phyloP scores from a whole-genome alignment of 2,888 invertebrate genomes.

The Ophioninae sp. region DNA sequence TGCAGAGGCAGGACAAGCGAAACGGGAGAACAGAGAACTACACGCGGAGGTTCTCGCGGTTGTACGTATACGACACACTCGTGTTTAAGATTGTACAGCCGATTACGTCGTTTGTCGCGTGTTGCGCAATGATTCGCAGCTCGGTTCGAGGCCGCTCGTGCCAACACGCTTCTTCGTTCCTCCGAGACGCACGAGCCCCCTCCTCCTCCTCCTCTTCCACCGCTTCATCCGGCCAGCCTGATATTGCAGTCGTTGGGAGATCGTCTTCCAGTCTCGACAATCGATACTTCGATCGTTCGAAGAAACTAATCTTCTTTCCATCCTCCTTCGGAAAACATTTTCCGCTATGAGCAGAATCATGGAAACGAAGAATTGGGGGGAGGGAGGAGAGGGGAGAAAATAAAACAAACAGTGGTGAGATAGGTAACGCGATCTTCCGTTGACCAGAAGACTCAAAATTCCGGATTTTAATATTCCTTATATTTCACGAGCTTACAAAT shows the following conservation, averaged over 20 bases:
- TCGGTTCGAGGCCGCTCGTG: conserved; percentile 75
- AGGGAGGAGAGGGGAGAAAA: too few relatives aligned
- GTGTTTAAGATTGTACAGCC: conserved; percentile 55
- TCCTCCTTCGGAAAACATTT: not conserved
- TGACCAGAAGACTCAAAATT: too few relatives aligned
- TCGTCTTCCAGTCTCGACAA: not conserved
- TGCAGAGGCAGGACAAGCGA: not conserved
- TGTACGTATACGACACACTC: conserved; percentile 12
- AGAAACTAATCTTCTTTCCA: not conserved
- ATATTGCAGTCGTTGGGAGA: not conserved
- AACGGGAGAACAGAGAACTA: conserved; percentile 8
- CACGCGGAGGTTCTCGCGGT: conserved; percentile 25
- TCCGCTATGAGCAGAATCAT: not conserved
- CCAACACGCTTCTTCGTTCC: conserved; percentile 36
- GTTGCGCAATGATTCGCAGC: conserved; percentile 72
- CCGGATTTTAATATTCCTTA: too few relatives aligned
- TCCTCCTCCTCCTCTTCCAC: too few relatives aligned
- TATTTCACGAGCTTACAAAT: too few relatives aligned
- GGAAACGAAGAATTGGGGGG: too few relatives aligned
- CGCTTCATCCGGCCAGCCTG: too few relatives aligned
- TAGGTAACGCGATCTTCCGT: too few relatives aligned
- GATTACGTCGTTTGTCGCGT: conserved; percentile 70
- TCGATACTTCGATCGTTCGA: not conserved
- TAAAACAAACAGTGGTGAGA: too few relatives aligned
- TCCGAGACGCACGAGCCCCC: not conserved